Base-by-base conservation (phyloP, 2,113 vertebrate genomes). In the Colossoma macropomum region DNA sequence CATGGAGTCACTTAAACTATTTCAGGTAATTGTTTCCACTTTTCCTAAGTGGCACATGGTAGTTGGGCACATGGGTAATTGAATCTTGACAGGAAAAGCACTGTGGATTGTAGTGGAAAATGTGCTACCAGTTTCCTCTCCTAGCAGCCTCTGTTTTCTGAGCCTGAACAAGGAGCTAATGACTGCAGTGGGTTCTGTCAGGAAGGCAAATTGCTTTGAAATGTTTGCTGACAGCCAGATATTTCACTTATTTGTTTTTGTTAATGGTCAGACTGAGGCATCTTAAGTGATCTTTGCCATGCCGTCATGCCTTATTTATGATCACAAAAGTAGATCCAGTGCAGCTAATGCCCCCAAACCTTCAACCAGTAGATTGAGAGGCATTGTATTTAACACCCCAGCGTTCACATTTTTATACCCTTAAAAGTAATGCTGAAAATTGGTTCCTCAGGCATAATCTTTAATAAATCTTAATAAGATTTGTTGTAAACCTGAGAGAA, bases 61-160 rank as follows among this genome's bases (percentile, higher is more conserved):
- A 84, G 89, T 79, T n/a, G 76, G 90, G 86, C 89, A 90, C 25
- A 86, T 85, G 85, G 82, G 82, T 94, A 93, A 92, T 93, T 95
- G 91, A 94, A 88, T 90, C 92, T 93, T 75, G 75, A 84, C 85
- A 87, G 82, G 83, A 84, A 87, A 84, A 75, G 82, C 34, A n/a
- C 28, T 78, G 16, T 4, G 89, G 91, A 87, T 73, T 63, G 68
- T 82, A 73, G 79, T 52, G 76, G 68, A 68, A 90, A 92, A 90
- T 84, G 83, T 86, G 80, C 88, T 89, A 85, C 85, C 86, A 85
- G 87, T 90, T 94, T 91, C 65, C 34, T 85, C 85, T 86, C 6
- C 27, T 68, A 65, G 89, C 89, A 88, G 81, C 81, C 88, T 90
- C 89, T 90, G 70, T 89, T 76, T 85, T 90, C 88, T 90, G 88